Conservation (phyloP, 1,140 invertebrate species). For the Drosophila tristis region DNA sequence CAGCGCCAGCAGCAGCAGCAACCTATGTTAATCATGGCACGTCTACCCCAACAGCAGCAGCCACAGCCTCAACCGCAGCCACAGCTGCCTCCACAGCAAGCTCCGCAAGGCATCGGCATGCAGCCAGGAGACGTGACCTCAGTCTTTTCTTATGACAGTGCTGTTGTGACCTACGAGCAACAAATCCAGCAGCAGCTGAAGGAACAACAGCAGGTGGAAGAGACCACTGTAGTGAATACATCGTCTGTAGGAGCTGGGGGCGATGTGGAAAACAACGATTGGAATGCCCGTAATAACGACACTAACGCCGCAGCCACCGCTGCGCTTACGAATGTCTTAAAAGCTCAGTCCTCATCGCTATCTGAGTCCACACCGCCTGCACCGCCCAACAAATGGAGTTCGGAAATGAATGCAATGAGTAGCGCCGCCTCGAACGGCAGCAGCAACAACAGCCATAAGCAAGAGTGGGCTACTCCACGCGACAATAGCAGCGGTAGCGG, state of each 20-base stretch:
- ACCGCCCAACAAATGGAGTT: constrained; percentile 74
- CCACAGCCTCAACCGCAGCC: constrained; percentile 49
- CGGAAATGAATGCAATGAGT: constrained; percentile 77
- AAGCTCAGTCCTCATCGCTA: constrained; percentile 43
- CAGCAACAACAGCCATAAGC: constrained; percentile 62
- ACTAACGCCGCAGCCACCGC: constrained; percentile 74
- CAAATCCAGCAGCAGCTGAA: constrained; percentile 74
- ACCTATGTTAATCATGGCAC: constrained; percentile 66
- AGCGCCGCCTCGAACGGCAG: constrained; percentile 59
- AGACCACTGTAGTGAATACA: constrained; percentile 25
- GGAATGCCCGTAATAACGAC: constrained; percentile 58
- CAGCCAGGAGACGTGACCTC: constrained; percentile 74
- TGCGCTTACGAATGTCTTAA: constrained; percentile 71
- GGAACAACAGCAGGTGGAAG: constrained; percentile 47
- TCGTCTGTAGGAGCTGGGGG: constrained; percentile 19
- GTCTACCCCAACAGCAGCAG: constrained; percentile 52
- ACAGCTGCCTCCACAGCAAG: constrained; percentile 35
- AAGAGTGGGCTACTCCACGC: constrained; percentile 70
- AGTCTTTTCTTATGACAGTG: constrained; percentile 61
- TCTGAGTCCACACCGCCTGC: constrained; percentile 29
- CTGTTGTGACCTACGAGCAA: constrained; percentile 72
- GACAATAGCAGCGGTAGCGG: constrained; percentile 59
- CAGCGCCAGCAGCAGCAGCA: constrained; percentile 63
- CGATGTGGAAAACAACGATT: constrained; percentile 62
- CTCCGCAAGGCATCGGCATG: constrained; percentile 70